Percentiles rank a stretch among this genome's conserved stretches.
Conservation (phyloP, 2,888 invertebrate genomes). For the Aphodius sticticus region DNA sequence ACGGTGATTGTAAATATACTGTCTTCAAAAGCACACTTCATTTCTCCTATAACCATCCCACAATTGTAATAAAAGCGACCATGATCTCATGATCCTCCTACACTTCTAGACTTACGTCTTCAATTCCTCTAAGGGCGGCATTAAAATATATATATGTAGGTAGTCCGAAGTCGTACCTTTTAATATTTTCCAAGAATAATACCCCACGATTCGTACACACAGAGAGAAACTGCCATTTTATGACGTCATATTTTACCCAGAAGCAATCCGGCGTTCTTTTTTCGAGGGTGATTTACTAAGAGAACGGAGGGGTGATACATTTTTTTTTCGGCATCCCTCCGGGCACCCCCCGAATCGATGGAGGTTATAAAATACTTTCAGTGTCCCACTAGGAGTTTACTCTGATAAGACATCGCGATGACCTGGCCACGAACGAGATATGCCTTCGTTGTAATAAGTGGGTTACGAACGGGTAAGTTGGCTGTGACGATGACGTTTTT, state of each 20-base stretch:
- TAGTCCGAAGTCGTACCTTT: not conserved
- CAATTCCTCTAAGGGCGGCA: not conserved
- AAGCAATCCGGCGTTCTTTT: not conserved
- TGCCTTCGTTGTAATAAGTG: not conserved
- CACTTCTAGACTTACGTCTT: not conserved
- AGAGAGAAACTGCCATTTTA: slow-evolving; percentile 22
- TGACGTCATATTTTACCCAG: slow-evolving; percentile 19
- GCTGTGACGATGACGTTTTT: not conserved
- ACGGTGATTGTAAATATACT: too few relatives aligned
- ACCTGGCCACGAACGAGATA: not conserved
- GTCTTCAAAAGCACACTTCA: too few relatives aligned
- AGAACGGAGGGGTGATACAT: not conserved
- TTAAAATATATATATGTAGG: not conserved
- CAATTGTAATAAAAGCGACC: too few relatives aligned
- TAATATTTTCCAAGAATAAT: slow-evolving; percentile 15
- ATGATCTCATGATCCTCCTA: too few relatives aligned
- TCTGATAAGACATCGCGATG: slow-evolving; percentile 30
- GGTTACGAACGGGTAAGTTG: not conserved
- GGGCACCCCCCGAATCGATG: slow-evolving; percentile 29
- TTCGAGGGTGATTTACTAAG: slow-evolving; percentile 12
- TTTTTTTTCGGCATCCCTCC: not conserved
- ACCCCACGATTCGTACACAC: slow-evolving; percentile 10
- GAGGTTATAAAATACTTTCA: slow-evolving; percentile 41
- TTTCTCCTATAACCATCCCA: too few relatives aligned
- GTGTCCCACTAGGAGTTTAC: slow-evolving; percentile 37